Conservation (phyloP, 2,113 vertebrate genomes). For the Tringa solitaria region DNA sequence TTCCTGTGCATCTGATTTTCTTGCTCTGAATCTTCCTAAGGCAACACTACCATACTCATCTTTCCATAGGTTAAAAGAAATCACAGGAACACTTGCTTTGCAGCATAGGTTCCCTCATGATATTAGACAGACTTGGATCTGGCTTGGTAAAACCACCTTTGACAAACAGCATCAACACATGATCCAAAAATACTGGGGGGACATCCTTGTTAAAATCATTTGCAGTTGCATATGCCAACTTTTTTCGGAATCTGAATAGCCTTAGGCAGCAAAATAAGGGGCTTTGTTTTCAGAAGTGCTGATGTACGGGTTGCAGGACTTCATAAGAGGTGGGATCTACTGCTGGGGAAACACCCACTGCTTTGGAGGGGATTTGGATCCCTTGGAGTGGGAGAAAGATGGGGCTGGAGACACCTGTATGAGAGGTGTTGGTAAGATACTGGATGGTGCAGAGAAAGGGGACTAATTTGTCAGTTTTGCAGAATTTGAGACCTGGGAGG, state of each 20-base stretch:
- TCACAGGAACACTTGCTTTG: neutral
- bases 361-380: neutral
- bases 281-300: neutral
- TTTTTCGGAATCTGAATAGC: neutral
- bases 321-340: neutral
- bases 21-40: neutral
- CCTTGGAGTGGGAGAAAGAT: neutral
- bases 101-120: neutral
- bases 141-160: neutral
- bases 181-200: neutral
- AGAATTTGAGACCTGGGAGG: neutral
- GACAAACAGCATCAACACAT: neutral
- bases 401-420: fast-evolving
- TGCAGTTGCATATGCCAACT: fast-evolving
- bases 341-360: neutral
- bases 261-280: neutral
- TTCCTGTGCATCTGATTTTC: neutral
- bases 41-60: neutral
- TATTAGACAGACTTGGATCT: neutral
- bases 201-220: neutral
- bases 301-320: neutral
- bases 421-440: fast-evolving
- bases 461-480: fast-evolving
- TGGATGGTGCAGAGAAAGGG: neutral
- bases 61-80: neutral